Evolutionary conservation across 2,888 invertebrate genomes (phyloP), one percentile per base, ranked within the genome.

Genomic region (Schrankia costaestrigalis): DNA sequence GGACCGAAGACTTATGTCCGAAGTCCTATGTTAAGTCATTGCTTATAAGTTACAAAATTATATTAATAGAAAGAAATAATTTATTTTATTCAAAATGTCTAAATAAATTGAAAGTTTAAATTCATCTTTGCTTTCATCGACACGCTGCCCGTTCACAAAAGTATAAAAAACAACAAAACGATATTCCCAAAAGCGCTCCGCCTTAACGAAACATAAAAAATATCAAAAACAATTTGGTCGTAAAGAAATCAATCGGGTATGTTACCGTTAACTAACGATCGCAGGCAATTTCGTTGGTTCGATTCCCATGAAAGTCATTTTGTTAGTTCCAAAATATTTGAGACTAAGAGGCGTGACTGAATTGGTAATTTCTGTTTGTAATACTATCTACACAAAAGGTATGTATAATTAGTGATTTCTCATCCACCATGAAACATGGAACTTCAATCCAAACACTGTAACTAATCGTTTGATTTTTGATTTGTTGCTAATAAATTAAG

Each of bases 181-280:
- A 10, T 35, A 40, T 11, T 25, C 40, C 7, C 19, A 33, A 28
- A 2, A 26, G 6, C 2, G 4, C 67, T 60, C 65, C 66, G 33
- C 71, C 73, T 77, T 78, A 77, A 78, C 47, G 39, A 41, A 48
- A 45, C 44, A 54, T 51, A 64, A 70, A 70, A 68, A 62, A 69
- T 62, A 63, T 56, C 56, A 56, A 73, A 72, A 72, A 70, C 71
- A 70, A 69, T 72, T 71, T 73, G 66, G 69, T 70, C 62, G 64
- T 72, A 74, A 75, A 78, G 69, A 77, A 79, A 79, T 79, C 74
- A 79, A 80, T 75, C 65, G 69, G 42, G 47, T 54, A 54, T 43
- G 40, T 66, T 64, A 60, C 81, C 78, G 81, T 78, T 81, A 77
- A 35, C 31, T 50, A 49, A 56, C 69, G 70, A 76, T 73, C 64